These are phyloP conservation scores for Eremobia ochroleuca DNA, from an alignment of 2,888 invertebrate species.

Conservation along the genomic window DNA sequence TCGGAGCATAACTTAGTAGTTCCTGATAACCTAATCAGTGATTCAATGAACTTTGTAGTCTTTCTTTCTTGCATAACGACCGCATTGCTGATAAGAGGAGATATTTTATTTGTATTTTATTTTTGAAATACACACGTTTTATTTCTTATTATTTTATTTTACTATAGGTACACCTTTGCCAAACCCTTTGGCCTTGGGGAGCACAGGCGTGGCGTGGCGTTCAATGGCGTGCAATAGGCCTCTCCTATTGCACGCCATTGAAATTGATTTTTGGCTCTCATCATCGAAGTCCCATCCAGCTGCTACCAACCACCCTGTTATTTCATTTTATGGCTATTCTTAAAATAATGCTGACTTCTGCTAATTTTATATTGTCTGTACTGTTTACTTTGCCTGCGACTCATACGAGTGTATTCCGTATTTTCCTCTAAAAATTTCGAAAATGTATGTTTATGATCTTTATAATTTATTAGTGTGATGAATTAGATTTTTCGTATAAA, in stretches of 20 bases:
- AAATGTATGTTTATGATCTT: no score
- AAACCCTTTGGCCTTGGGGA: no score
- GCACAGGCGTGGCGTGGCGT: not conserved
- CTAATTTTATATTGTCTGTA: not conserved
- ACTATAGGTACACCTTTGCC: not conserved
- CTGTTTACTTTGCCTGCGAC: no score
- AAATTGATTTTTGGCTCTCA: not conserved
- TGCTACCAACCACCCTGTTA: not conserved
- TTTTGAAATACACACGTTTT: not conserved
- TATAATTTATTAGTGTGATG: no score
- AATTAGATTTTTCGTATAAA: no score
- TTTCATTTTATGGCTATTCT: not conserved
- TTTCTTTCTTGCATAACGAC: slow-evolving; percentile 20
- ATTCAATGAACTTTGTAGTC: slow-evolving; percentile 26
- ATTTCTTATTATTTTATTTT: not conserved
- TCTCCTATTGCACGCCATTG: not conserved
- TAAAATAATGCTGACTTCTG: not conserved
- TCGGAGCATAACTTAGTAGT: not conserved
- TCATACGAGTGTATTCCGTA: no score
- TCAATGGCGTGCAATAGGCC: no score
- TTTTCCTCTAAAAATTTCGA: no score
- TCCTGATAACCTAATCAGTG: slow-evolving; percentile 1
- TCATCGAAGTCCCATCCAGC: not conserved
- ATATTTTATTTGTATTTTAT: not conserved
- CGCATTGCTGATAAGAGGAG: slow-evolving; percentile 18